Evolutionary conservation across 2,113 vertebrate species (phyloP).

Genomic region (Hyla sarda): DNA sequence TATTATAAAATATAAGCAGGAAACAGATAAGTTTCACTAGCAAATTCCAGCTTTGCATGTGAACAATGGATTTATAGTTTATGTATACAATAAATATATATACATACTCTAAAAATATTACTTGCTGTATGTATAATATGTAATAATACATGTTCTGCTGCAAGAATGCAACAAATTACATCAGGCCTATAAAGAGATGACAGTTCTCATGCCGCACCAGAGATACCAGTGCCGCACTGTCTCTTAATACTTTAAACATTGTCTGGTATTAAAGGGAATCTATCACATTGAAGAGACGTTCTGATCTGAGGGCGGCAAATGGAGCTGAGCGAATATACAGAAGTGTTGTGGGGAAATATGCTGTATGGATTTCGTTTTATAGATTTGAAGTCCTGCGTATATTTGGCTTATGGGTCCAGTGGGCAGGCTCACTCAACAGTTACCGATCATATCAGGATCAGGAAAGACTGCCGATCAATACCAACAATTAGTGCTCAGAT

Average conservation of each 20-base stretch:
- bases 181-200: background rate
- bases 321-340: no score
- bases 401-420: no score
- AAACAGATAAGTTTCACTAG: background rate
- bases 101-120: background rate
- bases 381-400: no score
- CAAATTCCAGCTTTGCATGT: background rate
- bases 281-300: no score
- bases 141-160: background rate
- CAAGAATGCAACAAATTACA: background rate
- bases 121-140: background rate
- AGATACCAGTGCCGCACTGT: background rate
- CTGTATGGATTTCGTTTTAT: no score
- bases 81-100: background rate
- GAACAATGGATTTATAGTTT: background rate
- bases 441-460: no score
- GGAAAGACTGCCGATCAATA: no score
- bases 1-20: no score
- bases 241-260: background rate
- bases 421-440: no score
- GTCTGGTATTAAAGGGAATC: background rate
- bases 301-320: no score
- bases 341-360: no score
- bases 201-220: background rate
- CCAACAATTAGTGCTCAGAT: no score